Evolutionary conservation across 2,113 vertebrate species (phyloP).

Genomic region (Tautogolabrus adspersus): DNA sequence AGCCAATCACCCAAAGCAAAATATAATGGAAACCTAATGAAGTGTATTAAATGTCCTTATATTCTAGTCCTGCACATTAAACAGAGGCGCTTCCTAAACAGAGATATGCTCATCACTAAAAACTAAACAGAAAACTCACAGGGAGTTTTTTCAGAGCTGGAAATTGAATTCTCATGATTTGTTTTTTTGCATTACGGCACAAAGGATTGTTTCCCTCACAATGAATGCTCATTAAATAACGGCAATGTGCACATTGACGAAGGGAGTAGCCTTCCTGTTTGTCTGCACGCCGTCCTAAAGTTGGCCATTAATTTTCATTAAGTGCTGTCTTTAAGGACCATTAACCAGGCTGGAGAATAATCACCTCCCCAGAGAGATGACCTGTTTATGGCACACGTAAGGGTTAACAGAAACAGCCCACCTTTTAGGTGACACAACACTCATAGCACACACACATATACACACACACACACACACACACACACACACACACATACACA

Average conservation of each 20-base stretch:
- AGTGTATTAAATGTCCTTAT: slow-evolving; percentile 65
- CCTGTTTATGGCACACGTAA: slow-evolving; percentile 77
- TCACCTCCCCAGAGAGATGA: slow-evolving; percentile 79
- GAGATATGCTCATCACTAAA: slow-evolving; percentile 20
- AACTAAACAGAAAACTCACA: slow-evolving; percentile 8
- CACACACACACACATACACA: slow-evolving; percentile 29
- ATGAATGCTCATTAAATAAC: slow-evolving; percentile 37
- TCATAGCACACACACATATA: slow-evolving; percentile 25
- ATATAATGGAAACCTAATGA: slow-evolving; percentile 80
- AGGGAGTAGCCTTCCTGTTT: slow-evolving; percentile 67
- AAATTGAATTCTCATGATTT: slow-evolving; percentile 49
- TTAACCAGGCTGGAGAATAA: slow-evolving; percentile 84
- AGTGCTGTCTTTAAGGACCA: slow-evolving; percentile 83
- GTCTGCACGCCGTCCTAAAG: slow-evolving; percentile 53
- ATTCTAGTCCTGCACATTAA: slow-evolving; percentile 50
- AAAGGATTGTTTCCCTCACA: slow-evolving; percentile 29
- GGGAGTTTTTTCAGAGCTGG: slow-evolving; percentile 5
- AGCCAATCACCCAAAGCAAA: slow-evolving; percentile 70
- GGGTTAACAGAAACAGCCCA: slow-evolving; percentile 81
- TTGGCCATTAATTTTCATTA: slow-evolving; percentile 84
- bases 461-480: slow-evolving; percentile 45
- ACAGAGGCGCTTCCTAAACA: slow-evolving; percentile 32
- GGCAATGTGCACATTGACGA: slow-evolving; percentile 49
- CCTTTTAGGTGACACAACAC: slow-evolving; percentile 65
- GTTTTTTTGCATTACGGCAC: slow-evolving; percentile 35